phyloP scores from a whole-genome alignment of 2,797 vertebrate genomes.

The Hemibagrus guttatus region DNA sequence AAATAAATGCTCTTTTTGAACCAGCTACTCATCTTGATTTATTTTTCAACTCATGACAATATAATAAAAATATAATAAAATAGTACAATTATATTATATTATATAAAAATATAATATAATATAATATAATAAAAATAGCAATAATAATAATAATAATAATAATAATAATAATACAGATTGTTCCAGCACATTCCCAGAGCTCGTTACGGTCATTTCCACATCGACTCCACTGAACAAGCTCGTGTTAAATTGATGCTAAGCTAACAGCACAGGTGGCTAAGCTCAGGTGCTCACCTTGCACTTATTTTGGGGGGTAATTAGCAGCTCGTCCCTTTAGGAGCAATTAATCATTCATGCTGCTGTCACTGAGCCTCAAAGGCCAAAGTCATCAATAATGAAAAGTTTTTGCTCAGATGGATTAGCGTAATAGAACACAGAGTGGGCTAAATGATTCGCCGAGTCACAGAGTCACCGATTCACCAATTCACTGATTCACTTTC shows the following conservation, averaged over 20 bases:
- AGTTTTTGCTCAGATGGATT: constrained; percentile 7
- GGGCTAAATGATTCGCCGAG: not conserved
- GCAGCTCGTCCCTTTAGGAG: constrained; percentile 38
- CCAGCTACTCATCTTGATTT: too few species aligned
- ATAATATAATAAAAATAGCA: too few species aligned
- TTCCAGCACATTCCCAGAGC: not conserved
- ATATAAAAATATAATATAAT: too few species aligned
- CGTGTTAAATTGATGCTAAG: not conserved
- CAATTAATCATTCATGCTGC: constrained; percentile 42
- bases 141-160: not conserved
- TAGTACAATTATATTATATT: too few species aligned
- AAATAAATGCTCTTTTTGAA: not conserved
- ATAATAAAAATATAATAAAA: too few species aligned
- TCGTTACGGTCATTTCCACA: not conserved
- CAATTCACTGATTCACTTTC: not conserved
- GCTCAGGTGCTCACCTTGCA: constrained; percentile 32
- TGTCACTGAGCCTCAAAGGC: constrained; percentile 37
- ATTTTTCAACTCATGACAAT: too few species aligned
- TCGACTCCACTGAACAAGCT: not conserved
- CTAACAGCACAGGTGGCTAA: constrained; percentile 15
- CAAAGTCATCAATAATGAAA: constrained; percentile 43
- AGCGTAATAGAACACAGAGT: not conserved
- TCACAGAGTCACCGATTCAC: not conserved
- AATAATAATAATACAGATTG: not conserved
- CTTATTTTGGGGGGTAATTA: constrained; percentile 44